phyloP scores from a whole-genome alignment of 2,888 invertebrate species.

The Elegia similella region DNA sequence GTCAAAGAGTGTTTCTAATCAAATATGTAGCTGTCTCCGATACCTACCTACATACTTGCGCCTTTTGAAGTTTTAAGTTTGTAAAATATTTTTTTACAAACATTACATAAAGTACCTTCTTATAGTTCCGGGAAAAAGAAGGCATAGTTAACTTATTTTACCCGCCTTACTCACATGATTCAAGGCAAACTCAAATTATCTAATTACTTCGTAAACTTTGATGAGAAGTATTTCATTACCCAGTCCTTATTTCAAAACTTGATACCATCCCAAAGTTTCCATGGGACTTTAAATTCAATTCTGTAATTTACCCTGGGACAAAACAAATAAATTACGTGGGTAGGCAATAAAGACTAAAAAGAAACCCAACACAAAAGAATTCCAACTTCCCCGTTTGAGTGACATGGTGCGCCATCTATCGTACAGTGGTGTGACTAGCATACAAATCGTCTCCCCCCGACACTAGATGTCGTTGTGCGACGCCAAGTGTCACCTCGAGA shows the following conservation, averaged over 20 bases:
- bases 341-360: constrained; percentile 19
- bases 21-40: too few species aligned
- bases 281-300: constrained; percentile 17
- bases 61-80: too few species aligned
- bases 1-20: too few species aligned
- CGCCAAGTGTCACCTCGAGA: constrained; percentile 53
- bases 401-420: constrained; percentile 59
- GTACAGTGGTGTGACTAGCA: constrained; percentile 35
- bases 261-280: constrained; percentile 23
- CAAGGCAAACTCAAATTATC: too few species aligned
- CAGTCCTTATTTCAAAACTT: background rate
- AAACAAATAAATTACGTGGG: constrained; percentile 29
- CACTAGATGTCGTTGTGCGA: constrained; percentile 55
- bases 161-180: too few species aligned
- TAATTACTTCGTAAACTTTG: too few species aligned
- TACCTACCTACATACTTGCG: too few species aligned
- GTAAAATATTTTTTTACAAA: too few species aligned
- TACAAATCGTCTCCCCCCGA: constrained; percentile 38
- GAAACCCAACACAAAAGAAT: constrained; percentile 29
- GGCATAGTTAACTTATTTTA: too few species aligned
- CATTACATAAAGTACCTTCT: too few species aligned
- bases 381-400: constrained; percentile 32
- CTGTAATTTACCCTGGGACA: constrained; percentile 44
- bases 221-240: too few species aligned
- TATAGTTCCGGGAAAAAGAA: too few species aligned